These are phyloP conservation scores for Parapsyche elsis DNA, from an alignment of 1,140 invertebrate species.

Conservation along the genomic window DNA sequence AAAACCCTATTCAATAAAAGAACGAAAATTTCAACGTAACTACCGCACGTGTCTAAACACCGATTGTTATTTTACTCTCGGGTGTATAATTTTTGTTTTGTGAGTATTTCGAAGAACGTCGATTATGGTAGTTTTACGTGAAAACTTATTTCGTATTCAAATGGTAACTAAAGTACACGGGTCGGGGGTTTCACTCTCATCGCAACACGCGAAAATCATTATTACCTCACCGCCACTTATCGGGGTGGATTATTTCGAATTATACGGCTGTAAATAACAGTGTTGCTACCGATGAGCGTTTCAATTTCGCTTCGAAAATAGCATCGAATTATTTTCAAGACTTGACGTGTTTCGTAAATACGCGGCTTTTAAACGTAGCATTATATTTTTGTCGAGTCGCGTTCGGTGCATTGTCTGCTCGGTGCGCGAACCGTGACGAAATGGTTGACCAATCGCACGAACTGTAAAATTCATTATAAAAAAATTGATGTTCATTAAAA, in stretches of 20 bases:
- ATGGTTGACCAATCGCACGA: neutral
- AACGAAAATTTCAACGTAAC: neutral
- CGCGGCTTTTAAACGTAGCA: too few species aligned
- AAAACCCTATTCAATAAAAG: neutral
- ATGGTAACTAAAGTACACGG: neutral
- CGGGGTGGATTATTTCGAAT: conserved; percentile 15
- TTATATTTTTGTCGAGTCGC: neutral
- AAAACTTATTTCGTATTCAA: conserved; percentile 18
- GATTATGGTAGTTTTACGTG: neutral
- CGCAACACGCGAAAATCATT: conserved; percentile 21
- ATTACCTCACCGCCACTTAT: neutral
- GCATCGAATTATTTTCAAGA: neutral
- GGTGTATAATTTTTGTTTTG: neutral
- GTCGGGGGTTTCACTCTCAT: neutral
- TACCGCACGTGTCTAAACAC: neutral
- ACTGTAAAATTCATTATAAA: too few species aligned
- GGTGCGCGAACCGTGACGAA: neutral
- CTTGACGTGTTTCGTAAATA: neutral
- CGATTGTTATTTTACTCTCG: neutral
- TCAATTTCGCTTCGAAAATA: neutral
- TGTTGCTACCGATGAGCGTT: neutral
- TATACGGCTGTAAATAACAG: conserved; percentile 17
- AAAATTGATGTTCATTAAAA: too few species aligned
- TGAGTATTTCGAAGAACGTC: neutral
- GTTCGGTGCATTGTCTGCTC: neutral